Evolutionary conservation across 2,797 vertebrate species (phyloP).

Genomic region (Mus spretus): DNA sequence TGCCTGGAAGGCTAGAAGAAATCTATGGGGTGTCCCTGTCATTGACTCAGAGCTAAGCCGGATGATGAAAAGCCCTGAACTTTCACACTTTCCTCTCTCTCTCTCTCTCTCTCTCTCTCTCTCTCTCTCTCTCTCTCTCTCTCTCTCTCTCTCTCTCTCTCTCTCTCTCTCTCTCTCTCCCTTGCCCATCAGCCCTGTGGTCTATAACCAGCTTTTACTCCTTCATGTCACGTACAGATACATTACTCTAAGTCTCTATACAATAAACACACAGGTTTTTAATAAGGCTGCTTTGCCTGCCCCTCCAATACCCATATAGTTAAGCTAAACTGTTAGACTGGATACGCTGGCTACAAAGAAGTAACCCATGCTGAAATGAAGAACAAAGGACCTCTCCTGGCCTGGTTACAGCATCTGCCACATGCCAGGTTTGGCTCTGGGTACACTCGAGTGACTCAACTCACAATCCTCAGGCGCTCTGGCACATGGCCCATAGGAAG

Average conservation of each 20-base stretch:
- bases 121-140: no score
- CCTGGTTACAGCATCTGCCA: background rate
- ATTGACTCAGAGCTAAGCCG: background rate
- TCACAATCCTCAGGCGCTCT: background rate
- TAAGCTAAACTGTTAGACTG: background rate
- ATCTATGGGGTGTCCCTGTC: background rate
- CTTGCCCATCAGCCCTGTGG: no score
- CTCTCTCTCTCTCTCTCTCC: no score
- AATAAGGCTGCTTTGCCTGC: background rate
- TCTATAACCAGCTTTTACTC: background rate
- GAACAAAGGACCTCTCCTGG: background rate
- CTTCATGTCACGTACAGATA: no score
- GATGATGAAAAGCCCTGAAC: background rate
- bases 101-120: no score
- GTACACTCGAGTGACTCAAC: background rate
- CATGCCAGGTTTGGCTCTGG: background rate
- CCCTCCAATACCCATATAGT: background rate
- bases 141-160: background rate
- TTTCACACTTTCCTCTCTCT: background rate
- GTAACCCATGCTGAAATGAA: background rate
- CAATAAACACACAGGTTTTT: background rate
- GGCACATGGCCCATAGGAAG: no score
- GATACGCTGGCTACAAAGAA: background rate
- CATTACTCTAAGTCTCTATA: no score
- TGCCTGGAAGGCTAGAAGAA: background rate